phyloP scores from a whole-genome alignment of 2,797 vertebrate species.

The Lutjanus campechanus region DNA sequence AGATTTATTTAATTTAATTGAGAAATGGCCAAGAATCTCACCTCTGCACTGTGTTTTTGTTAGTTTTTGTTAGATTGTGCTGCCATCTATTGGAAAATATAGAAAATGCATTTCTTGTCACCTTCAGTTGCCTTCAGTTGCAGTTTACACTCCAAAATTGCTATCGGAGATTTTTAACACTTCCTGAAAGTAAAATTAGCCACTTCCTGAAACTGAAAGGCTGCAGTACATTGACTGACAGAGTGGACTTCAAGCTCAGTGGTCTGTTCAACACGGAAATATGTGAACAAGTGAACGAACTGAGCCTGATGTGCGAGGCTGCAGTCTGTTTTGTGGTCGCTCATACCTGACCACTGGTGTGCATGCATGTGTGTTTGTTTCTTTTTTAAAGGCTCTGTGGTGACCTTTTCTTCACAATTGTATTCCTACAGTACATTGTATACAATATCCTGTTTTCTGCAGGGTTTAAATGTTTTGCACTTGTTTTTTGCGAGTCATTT shows the following conservation, averaged over 20 bases:
- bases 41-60: background rate
- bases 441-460: background rate
- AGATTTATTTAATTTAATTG: background rate
- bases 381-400: background rate
- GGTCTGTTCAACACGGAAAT: conserved; percentile 9
- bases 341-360: background rate
- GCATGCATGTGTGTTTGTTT: background rate
- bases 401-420: background rate
- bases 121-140: fast-evolving
- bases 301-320: background rate
- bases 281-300: background rate
- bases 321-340: conserved; percentile 15
- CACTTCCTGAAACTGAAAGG: conserved; percentile 44
- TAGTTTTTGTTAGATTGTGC: conserved; percentile 1
- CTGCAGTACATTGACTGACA: background rate
- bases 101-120: conserved; percentile 4
- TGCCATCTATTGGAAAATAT: conserved; percentile 62
- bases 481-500: background rate
- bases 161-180: conserved; percentile 18
- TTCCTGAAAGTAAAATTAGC: conserved; percentile 56
- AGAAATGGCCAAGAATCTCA: background rate
- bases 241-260: conserved; percentile 4
- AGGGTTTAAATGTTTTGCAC: background rate
- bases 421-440: no score
- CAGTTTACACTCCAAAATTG: background rate